Evolutionary conservation across 37 sponge, comb jelly and placozoan genomes (phyloP), one percentile per base, ranked within the genome.

Genomic region (Ephydatia muelleri): DNA sequence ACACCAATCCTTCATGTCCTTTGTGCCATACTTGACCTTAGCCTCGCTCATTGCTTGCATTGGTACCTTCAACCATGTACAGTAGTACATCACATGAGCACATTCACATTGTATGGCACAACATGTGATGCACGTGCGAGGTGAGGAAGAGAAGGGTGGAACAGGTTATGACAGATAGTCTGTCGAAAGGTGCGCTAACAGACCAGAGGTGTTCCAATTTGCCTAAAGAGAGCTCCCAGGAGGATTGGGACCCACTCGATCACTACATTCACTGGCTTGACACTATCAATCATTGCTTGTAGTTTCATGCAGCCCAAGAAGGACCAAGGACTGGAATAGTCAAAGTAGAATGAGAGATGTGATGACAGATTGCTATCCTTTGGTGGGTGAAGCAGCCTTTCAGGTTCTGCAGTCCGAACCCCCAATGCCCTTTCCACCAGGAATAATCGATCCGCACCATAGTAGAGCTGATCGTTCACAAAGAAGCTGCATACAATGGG

Each of bases 211-310:
- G 93, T 95, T 16, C 96, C 96, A 35, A 91, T 88, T 32, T 87
- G 70, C 64, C 85, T 93, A 70, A 97, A 93, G 47, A 97, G 68
- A 33, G 90, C 98, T 28, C 98, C 98, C 19, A 95, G 33, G 0
- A 97, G 85, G 0, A 97, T 83, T 9, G 98, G 95, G 0, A 95
- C 92, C 72, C 77, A 97, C 79, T 97, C 93, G 34, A 97, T 83
- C 13, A 68, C 76, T 26, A 89, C 84, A 3, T 38, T 32, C 29
- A 91, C 75, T 33, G 91, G 89, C 23, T 49, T 26, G 25, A 91
- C 83, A 68, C 39, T 38, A 26, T 68, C 35, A 3, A 92, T 31
- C 6, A 91, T 33, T 3, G 28, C 22, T 29, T 83, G 77, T 72
- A 97, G 47, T 65, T 82, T 70, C 82, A 79, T 34, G 81, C 40